Evolutionary conservation across 2,797 vertebrate species (phyloP).

Genomic region (Toxotes lorentzi): DNA sequence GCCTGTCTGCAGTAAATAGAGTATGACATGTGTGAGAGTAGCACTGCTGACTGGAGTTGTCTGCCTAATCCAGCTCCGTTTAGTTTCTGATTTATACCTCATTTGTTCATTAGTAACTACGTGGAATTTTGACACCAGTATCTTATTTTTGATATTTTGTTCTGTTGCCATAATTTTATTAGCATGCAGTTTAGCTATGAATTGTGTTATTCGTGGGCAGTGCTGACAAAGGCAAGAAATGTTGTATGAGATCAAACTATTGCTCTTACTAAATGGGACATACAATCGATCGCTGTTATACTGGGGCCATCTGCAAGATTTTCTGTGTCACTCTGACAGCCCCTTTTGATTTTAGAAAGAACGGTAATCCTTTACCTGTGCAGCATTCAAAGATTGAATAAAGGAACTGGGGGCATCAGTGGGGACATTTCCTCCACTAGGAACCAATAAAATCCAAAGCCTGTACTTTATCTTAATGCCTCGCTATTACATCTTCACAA

Average conservation of each 20-base stretch:
- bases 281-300: background rate
- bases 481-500: conserved; percentile 49
- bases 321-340: background rate
- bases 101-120: too few species aligned
- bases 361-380: conserved; percentile 23
- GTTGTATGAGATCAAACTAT: background rate
- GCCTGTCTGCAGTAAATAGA: background rate
- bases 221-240: background rate
- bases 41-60: background rate
- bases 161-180: background rate
- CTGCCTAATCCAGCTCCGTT: background rate
- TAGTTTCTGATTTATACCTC: background rate
- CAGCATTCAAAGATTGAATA: conserved; percentile 33
- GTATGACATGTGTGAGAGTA: background rate
- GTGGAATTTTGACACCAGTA: background rate
- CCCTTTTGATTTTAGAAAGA: conserved; percentile 26
- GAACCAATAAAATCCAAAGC: conserved; percentile 60
- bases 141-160: background rate
- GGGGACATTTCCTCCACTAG: conserved; percentile 39
- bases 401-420: conserved; percentile 26
- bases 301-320: background rate
- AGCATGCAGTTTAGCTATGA: background rate
- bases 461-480: conserved; percentile 57
- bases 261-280: background rate
- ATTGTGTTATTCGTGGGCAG: background rate